phyloP scores from a whole-genome alignment of 2,113 vertebrate species.

The Otocyon megalotis region DNA sequence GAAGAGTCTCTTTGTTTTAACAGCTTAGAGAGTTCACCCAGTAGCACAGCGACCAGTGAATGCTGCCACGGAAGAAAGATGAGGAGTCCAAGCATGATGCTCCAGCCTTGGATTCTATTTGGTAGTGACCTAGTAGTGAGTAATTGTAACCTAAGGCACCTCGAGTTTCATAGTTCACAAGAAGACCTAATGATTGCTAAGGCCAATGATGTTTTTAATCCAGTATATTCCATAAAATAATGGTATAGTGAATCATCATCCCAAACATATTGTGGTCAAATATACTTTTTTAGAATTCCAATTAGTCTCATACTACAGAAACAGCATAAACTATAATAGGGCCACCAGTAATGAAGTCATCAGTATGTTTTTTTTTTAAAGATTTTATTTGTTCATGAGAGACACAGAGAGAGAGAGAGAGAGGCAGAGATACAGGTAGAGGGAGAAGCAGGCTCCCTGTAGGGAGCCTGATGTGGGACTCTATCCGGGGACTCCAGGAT shows the following conservation, averaged over 20 bases:
- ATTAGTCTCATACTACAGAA: neutral
- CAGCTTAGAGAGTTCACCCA: neutral
- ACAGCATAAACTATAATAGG: neutral
- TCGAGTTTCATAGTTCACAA: neutral
- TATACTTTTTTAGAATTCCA: slow-evolving; percentile 1
- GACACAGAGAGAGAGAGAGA: too few relatives aligned
- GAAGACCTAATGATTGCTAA: neutral
- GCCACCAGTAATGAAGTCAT: neutral
- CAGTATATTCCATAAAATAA: neutral
- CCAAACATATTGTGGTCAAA: neutral
- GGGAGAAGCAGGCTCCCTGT: too few relatives aligned
- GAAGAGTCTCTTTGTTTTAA: neutral
- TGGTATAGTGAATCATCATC: neutral
- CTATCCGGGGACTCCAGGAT: too few relatives aligned
- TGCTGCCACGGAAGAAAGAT: neutral
- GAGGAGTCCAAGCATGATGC: neutral
- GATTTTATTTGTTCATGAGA: too few relatives aligned
- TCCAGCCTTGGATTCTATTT: neutral
- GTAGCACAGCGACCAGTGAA: neutral
- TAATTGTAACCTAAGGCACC: slow-evolving; percentile 4
- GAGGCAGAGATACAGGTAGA: too few relatives aligned
- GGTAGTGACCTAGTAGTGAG: neutral
- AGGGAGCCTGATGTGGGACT: too few relatives aligned
- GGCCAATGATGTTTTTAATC: neutral
- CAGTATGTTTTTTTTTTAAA: too few relatives aligned